phyloP scores from a whole-genome alignment of 92 coral and sea anemone species.

The Pocillopora grandis region DNA sequence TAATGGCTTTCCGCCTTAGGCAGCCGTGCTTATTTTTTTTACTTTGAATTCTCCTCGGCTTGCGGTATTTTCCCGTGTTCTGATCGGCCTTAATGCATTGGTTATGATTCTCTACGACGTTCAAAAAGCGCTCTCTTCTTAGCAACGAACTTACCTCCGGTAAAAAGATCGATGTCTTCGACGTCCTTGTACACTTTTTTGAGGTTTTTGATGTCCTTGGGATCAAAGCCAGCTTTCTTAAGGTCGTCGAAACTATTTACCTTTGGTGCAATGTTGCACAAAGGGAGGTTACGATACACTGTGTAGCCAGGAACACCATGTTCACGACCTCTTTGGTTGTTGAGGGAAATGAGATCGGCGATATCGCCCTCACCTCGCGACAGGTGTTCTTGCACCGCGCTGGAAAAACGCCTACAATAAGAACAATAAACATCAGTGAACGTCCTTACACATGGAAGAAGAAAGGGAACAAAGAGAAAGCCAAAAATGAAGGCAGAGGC shows the following conservation, averaged over 20 bases:
- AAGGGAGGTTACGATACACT: slow-evolving; percentile 15
- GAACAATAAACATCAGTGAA: not conserved
- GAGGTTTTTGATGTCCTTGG: not conserved
- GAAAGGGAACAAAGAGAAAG: not conserved
- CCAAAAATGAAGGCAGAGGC: too few relatives aligned
- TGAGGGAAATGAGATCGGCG: slow-evolving; percentile 54
- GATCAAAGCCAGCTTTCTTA: not conserved
- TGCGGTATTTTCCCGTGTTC: too few relatives aligned
- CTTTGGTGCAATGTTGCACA: slow-evolving; percentile 2
- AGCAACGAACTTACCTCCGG: slow-evolving; percentile 49
- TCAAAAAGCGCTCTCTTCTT: too few relatives aligned
- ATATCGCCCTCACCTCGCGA: slow-evolving; percentile 29
- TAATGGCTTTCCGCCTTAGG: too few relatives aligned
- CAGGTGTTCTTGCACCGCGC: slow-evolving; percentile 29
- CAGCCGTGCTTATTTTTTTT: too few relatives aligned
- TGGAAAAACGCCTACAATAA: slow-evolving; percentile 1
- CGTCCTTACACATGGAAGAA: too few relatives aligned
- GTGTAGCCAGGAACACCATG: slow-evolving; percentile 55
- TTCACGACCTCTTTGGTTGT: slow-evolving; percentile 49
- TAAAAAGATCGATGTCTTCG: slow-evolving; percentile 73
- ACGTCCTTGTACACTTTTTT: not conserved
- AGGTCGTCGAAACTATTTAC: not conserved
- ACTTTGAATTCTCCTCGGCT: too few relatives aligned
- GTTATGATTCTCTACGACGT: too few relatives aligned
- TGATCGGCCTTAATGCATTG: too few relatives aligned